These are phyloP conservation scores for Zeuzera pyrina DNA, from an alignment of 2,888 invertebrate genomes.

Conservation along the genomic window DNA sequence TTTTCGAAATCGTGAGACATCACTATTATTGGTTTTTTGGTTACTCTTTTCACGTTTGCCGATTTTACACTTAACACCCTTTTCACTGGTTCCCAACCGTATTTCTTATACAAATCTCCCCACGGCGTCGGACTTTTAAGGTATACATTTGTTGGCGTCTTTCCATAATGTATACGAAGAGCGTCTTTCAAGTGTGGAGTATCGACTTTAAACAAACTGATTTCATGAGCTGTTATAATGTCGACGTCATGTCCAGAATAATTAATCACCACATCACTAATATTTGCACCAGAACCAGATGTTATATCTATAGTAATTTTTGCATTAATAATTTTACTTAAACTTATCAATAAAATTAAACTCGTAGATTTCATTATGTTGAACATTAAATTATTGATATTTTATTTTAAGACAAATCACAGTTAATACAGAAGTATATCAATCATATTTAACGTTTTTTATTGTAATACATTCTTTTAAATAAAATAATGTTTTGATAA, in stretches of 20 bases:
- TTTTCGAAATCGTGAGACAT: constrained; percentile 46
- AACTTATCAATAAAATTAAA: too few relatives aligned
- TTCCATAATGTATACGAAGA: constrained; percentile 30
- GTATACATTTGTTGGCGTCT: constrained; percentile 30
- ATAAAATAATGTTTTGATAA: too few relatives aligned
- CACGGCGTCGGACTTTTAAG: constrained; percentile 51
- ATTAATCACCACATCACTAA: constrained; percentile 22
- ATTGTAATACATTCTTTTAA: too few relatives aligned
- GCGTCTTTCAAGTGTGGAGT: constrained; percentile 27
- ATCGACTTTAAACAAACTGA: constrained; percentile 32
- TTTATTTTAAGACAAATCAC: too few relatives aligned
- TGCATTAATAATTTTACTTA: constrained; percentile 12
- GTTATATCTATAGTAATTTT: constrained; percentile 34
- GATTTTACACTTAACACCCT: constrained; percentile 33
- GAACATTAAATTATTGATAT: too few relatives aligned
- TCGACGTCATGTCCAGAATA: constrained; percentile 33
- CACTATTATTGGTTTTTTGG: constrained; percentile 28
- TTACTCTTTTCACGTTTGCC: constrained; percentile 25
- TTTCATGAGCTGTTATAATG: constrained; percentile 30
- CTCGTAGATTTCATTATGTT: too few relatives aligned
- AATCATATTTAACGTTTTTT: too few relatives aligned
- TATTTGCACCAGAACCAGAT: constrained; percentile 18
- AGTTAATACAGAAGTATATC: too few relatives aligned
- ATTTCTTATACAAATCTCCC: constrained; percentile 46
- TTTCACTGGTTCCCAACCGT: constrained; percentile 43